These are phyloP conservation scores for Antheraea assamensis DNA, from an alignment of 2,888 invertebrate species.

Conservation along the genomic window DNA sequence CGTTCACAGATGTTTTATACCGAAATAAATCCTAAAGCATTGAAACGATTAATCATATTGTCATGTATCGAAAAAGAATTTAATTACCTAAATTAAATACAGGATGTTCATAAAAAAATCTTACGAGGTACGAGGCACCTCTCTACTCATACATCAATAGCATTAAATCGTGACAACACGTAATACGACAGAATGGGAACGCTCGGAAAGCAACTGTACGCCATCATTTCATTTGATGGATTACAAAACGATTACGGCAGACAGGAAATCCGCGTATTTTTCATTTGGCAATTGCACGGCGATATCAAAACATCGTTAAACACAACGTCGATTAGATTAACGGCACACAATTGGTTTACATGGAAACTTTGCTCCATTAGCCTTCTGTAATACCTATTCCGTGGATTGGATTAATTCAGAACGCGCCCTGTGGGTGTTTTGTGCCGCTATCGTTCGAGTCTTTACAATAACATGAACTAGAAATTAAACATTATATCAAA, in stretches of 20 bases:
- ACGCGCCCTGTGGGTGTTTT: slow-evolving; percentile 58
- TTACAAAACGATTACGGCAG: slow-evolving; percentile 72
- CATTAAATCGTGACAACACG: slow-evolving; percentile 70
- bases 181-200: slow-evolving; percentile 52
- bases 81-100: neutral
- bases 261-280: slow-evolving; percentile 79
- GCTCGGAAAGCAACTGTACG: slow-evolving; percentile 53
- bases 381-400: slow-evolving; percentile 56
- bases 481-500: slow-evolving; percentile 52
- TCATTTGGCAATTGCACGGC: slow-evolving; percentile 77
- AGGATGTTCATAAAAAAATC: neutral
- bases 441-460: slow-evolving; percentile 60
- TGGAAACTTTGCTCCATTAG: slow-evolving; percentile 70
- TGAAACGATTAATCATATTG: too few species aligned
- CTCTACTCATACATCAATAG: slow-evolving; percentile 54
- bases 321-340: slow-evolving; percentile 78
- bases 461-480: slow-evolving; percentile 54
- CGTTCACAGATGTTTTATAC: too few species aligned
- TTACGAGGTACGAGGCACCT: neutral
- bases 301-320: slow-evolving; percentile 74
- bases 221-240: slow-evolving; percentile 73
- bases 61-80: too few species aligned
- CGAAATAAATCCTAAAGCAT: too few species aligned
- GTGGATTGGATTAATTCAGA: slow-evolving; percentile 69
- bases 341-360: slow-evolving; percentile 76